These are phyloP conservation scores for Alectoris magna DNA, from an alignment of 2,797 vertebrate genomes.

Conservation along the genomic window DNA sequence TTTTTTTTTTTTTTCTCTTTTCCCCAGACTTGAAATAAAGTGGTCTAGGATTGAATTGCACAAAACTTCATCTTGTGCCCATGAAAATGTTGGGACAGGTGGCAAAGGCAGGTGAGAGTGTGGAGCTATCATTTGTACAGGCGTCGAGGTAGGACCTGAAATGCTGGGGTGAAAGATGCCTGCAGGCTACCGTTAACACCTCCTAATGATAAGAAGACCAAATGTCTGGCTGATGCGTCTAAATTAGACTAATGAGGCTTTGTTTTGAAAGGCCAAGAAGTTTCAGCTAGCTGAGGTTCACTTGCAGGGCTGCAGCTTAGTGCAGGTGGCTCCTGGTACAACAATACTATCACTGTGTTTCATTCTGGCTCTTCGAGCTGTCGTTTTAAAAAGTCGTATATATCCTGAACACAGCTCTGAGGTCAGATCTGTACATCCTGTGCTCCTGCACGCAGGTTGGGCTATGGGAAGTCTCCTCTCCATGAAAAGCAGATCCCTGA, in stretches of 20 bases:
- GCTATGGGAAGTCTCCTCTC: neutral
- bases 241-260: slow-evolving; percentile 4
- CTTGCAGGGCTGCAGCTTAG: slow-evolving; percentile 74
- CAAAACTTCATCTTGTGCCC: slow-evolving; percentile 73
- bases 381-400: neutral
- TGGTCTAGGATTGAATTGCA: slow-evolving; percentile 80
- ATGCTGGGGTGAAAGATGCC: neutral
- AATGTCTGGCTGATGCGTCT: neutral
- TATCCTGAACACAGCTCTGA: neutral
- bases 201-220: neutral
- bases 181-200: neutral
- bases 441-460: neutral
- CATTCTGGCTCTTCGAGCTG: neutral
- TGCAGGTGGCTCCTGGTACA: slow-evolving; percentile 84
- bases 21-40: slow-evolving; percentile 78
- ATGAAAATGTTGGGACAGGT: slow-evolving; percentile 78
- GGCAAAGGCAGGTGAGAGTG: slow-evolving; percentile 73
- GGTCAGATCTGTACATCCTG: accelerated
- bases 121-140: slow-evolving; percentile 79
- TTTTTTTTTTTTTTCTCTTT: neutral
- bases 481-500: neutral
- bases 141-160: slow-evolving; percentile 73
- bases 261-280: slow-evolving; percentile 77
- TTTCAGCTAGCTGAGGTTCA: slow-evolving; percentile 81
- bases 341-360: neutral